phyloP scores from a whole-genome alignment of 2,888 invertebrate species.

The Dicycla oo region DNA sequence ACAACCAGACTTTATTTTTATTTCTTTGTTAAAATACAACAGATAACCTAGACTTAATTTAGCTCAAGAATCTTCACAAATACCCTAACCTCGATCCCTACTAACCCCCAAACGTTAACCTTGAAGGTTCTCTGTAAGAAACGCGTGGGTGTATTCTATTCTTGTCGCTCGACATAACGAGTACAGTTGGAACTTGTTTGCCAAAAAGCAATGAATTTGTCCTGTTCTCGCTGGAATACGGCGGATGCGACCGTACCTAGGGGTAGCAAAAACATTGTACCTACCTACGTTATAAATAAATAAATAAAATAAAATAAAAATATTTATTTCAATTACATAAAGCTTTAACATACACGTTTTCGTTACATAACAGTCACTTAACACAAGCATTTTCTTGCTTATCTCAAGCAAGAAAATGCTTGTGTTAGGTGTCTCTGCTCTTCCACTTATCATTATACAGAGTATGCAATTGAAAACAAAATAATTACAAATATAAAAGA shows the following conservation, averaged over 20 bases:
- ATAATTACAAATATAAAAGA: no score
- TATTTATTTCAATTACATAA: no score
- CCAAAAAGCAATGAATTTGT: constrained; percentile 68
- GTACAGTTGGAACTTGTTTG: constrained; percentile 65
- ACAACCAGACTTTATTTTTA: background rate
- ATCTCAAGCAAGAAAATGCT: no score
- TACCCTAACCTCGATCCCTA: constrained; percentile 17
- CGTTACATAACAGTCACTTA: no score
- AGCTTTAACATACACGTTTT: no score
- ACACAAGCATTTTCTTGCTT: no score
- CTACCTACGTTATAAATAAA: no score
- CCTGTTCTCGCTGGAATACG: constrained; percentile 36
- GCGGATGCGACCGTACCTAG: constrained; percentile 28
- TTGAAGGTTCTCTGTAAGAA: constrained; percentile 21
- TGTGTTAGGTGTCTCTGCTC: no score
- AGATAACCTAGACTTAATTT: background rate
- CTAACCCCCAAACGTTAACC: constrained; percentile 9
- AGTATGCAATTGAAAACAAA: no score
- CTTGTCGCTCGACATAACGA: constrained; percentile 23
- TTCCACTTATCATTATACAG: no score
- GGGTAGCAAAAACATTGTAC: constrained; percentile 35
- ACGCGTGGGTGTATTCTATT: constrained; percentile 48
- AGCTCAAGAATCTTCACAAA: constrained; percentile 1
- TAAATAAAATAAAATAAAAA: no score
- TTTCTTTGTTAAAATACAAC: background rate